Evolutionary conservation across 2,888 invertebrate species (phyloP).

Genomic region (Bugula neritina): DNA sequence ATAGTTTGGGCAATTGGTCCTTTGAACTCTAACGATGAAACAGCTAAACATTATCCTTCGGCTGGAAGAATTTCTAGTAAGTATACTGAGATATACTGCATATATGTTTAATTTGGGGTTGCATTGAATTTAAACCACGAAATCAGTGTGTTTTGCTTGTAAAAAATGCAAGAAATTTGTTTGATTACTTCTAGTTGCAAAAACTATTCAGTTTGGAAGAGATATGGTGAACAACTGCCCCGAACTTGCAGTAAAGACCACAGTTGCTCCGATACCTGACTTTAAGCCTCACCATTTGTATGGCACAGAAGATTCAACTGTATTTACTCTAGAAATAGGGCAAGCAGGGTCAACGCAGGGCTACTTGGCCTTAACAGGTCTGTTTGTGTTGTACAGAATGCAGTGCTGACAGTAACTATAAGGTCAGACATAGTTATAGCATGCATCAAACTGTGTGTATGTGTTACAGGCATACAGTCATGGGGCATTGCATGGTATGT

Average conservation of each 20-base stretch:
- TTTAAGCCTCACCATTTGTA: slow-evolving; percentile 6
- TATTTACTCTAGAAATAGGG: not conserved
- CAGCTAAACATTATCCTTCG: slow-evolving; percentile 27
- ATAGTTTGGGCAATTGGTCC: slow-evolving; percentile 80
- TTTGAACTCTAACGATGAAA: slow-evolving; percentile 63
- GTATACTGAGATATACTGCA: not conserved
- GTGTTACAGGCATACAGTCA: slow-evolving; percentile 41
- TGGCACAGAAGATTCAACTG: not conserved
- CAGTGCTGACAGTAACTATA: too few relatives aligned
- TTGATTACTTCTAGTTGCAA: not conserved
- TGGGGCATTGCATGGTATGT: slow-evolving; percentile 79
- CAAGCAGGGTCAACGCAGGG: not conserved
- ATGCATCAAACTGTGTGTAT: not conserved
- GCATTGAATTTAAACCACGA: too few relatives aligned
- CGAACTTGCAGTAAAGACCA: not conserved
- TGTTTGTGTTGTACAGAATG: too few relatives aligned
- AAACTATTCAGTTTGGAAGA: slow-evolving; percentile 11
- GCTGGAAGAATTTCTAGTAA: not conserved
- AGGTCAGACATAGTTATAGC: too few relatives aligned
- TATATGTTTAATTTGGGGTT: not conserved
- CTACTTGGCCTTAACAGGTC: not conserved
- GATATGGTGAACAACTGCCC: slow-evolving; percentile 13
- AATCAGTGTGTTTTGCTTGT: too few relatives aligned
- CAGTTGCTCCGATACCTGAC: not conserved
- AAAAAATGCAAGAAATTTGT: too few relatives aligned